Conservation (phyloP, 2,113 vertebrate genomes). For the Cyprinus carpio region DNA sequence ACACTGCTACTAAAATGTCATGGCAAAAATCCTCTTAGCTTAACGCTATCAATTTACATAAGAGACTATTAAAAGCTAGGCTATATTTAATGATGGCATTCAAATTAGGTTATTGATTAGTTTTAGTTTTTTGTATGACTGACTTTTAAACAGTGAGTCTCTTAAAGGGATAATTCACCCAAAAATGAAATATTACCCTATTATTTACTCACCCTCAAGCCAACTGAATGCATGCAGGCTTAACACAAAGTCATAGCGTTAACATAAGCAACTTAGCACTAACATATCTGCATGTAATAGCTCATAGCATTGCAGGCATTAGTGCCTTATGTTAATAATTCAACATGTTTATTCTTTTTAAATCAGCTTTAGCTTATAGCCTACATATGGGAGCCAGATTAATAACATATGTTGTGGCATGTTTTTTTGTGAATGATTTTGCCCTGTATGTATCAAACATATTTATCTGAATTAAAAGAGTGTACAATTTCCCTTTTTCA, state of each 20-base stretch:
- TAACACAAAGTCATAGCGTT: background rate
- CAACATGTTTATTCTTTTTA: background rate
- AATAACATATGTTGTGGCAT: background rate
- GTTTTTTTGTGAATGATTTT: background rate
- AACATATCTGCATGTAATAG: constrained; percentile 1
- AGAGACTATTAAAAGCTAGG: background rate
- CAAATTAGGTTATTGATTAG: background rate
- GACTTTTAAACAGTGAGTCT: background rate
- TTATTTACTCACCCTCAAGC: too few species aligned
- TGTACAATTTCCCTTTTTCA: background rate
- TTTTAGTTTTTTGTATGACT: background rate
- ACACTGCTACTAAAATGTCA: background rate
- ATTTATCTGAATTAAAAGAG: background rate
- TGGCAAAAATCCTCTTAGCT: background rate
- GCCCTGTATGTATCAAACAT: background rate
- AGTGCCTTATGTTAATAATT: background rate
- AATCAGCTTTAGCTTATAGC: background rate
- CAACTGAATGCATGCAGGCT: background rate
- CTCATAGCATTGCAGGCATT: background rate
- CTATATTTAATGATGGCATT: background rate
- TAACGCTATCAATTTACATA: background rate
- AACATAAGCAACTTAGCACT: background rate
- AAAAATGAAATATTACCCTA: too few species aligned
- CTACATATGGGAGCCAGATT: background rate
- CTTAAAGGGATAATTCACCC: too few species aligned